phyloP scores from a whole-genome alignment of 2,888 invertebrate genomes.

The Nowickia ferox region DNA sequence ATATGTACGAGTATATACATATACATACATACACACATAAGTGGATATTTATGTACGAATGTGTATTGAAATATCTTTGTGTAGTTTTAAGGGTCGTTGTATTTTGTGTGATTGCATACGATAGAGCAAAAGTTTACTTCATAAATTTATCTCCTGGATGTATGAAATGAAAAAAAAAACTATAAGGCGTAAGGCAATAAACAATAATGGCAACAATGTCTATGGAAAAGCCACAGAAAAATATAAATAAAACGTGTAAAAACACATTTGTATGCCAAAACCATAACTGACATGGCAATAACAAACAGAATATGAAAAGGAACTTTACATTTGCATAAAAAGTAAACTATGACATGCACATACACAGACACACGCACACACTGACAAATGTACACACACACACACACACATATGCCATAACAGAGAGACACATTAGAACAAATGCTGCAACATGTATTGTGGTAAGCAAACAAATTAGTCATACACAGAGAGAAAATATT shows the following conservation, averaged over 20 bases:
- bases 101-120: not conserved
- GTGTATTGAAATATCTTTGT: not conserved
- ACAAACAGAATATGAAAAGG: slow-evolving; percentile 49
- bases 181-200: slow-evolving; percentile 43
- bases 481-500: slow-evolving; percentile 26
- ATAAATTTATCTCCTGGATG: slow-evolving; percentile 57
- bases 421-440: not conserved
- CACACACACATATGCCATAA: not conserved
- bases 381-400: not conserved
- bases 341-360: not conserved
- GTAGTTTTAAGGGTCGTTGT: not conserved
- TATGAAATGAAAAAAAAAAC: slow-evolving; percentile 2
- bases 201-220: slow-evolving; percentile 62
- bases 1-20: no score
- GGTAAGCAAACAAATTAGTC: slow-evolving; percentile 30
- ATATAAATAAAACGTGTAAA: slow-evolving; percentile 51
- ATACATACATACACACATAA: no score
- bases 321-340: slow-evolving; percentile 41
- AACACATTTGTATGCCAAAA: slow-evolving; percentile 59
- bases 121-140: slow-evolving; percentile 16
- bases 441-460: slow-evolving; percentile 11
- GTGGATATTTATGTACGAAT: no score
- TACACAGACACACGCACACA: not conserved
- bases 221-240: slow-evolving; percentile 47
- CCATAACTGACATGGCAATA: slow-evolving; percentile 65